Evolutionary conservation across 2,888 invertebrate genomes (phyloP).

Genomic region (Allophyes oxyacanthae): DNA sequence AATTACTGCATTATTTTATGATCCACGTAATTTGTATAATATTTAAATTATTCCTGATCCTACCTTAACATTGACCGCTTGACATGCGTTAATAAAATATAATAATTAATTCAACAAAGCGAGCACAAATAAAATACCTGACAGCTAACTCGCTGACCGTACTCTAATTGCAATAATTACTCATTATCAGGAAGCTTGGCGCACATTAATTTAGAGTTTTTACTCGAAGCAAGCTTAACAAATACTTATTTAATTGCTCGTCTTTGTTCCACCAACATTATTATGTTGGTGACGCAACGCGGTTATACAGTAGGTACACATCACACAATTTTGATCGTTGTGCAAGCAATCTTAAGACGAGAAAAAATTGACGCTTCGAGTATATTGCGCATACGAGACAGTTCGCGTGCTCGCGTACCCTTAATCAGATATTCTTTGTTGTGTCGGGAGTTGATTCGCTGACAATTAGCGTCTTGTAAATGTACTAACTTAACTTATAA

Average conservation of each 20-base stretch:
- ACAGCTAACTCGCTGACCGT: slow-evolving; percentile 74
- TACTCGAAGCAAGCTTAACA: slow-evolving; percentile 79
- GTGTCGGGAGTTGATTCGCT: slow-evolving; percentile 56
- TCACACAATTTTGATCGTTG: slow-evolving; percentile 80
- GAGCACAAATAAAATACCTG: slow-evolving; percentile 63
- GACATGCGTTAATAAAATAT: slow-evolving; percentile 56
- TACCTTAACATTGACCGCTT: slow-evolving; percentile 39
- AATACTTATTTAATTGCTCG: slow-evolving; percentile 85
- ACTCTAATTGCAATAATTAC: slow-evolving; percentile 85
- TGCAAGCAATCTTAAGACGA: slow-evolving; percentile 64
- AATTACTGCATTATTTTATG: background rate
- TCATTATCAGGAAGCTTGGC: slow-evolving; percentile 85
- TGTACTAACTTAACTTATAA: slow-evolving; percentile 53
- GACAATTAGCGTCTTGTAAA: slow-evolving; percentile 42
- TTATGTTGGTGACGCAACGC: slow-evolving; percentile 78
- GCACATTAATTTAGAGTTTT: slow-evolving; percentile 85
- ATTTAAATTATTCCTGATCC: slow-evolving; percentile 25
- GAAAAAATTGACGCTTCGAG: slow-evolving; percentile 63
- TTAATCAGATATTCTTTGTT: slow-evolving; percentile 74
- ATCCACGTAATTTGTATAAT: slow-evolving; percentile 31
- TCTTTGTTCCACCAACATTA: slow-evolving; percentile 82
- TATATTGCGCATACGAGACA: slow-evolving; percentile 55
- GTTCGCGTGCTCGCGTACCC: slow-evolving; percentile 69
- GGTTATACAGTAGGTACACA: slow-evolving; percentile 64
- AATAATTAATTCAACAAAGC: slow-evolving; percentile 65